Base-by-base conservation (phyloP, 2,888 invertebrate genomes). In the Cheilosia variabilis region DNA sequence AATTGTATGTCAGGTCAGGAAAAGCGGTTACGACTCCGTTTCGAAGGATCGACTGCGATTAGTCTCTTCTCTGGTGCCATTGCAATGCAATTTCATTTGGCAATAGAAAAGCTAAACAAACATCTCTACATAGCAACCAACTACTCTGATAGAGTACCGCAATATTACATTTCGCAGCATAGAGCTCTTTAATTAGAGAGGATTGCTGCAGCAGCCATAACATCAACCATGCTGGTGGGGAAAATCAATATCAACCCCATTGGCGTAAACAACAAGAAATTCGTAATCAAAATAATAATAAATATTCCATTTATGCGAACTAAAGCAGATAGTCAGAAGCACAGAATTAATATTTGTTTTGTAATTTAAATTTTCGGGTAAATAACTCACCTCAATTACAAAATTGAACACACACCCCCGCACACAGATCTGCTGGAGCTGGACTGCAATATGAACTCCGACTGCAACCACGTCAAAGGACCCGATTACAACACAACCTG, bases 351-450 rank as follows among this genome's bases (percentile, higher is more conserved):
- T 77, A 62, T 69, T 77, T 69, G 15, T 15, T 77, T 62, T 62
- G 34, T 37, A 62, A 45, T 60, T 76, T 68, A 37, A 50, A 34
- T 76, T 53, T 22, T 37, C 3, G 37, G 41, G 19, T 34, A 77
- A 60, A 69, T 53, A 69, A 69, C 47, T 62, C 17, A 43, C 53
- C 22, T 60, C 77, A 60, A 62, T 77, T 69, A 53, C 62, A 53
- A 62, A 69, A 77, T 77, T 77, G 34, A 62, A 68, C 37, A 53
- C 19, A 22, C 15, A 27, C 5, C 27, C 27, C 13, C 47, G 31
- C 9, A n/a, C 34, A 31, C 83, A 82, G 90, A 90, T n/a, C 57
- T 90, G 10, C 63, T 91, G 0, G 91, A 91, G 65, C 71, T 91
- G 5, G 60, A 87, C 34, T 91, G 91, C 88, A 27, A 9, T 2